phyloP scores from a whole-genome alignment of 2,113 vertebrate genomes.

The Tamias sibiricus region DNA sequence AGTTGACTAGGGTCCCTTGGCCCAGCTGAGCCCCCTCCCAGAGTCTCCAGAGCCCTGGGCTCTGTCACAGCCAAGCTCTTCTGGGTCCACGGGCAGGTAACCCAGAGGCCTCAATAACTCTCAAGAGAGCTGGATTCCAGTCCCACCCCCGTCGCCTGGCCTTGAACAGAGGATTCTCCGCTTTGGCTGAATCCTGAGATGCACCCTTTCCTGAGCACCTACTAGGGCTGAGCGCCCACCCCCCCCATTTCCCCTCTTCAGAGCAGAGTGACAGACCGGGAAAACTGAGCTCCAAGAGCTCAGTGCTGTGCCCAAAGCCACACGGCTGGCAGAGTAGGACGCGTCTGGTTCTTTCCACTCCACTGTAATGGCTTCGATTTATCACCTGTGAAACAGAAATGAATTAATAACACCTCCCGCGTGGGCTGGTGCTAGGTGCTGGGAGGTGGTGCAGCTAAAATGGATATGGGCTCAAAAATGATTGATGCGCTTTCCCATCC shows the following conservation, averaged over 20 bases:
- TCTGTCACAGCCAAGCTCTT: background rate
- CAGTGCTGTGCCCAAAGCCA: background rate
- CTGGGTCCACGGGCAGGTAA: background rate
- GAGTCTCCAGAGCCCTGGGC: background rate
- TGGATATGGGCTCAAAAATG: background rate
- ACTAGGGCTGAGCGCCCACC: background rate
- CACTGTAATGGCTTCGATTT: background rate
- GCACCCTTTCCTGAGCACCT: background rate
- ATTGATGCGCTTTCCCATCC: background rate
- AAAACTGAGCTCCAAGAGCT: conserved; percentile 42
- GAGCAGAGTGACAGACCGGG: background rate
- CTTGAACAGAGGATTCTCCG: background rate
- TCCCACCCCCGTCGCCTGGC: background rate
- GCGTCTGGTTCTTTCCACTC: conserved; percentile 12
- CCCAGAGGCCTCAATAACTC: background rate
- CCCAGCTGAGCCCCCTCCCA: background rate
- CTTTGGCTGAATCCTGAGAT: background rate
- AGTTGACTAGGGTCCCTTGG: background rate
- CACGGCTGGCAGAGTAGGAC: background rate
- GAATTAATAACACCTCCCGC: background rate
- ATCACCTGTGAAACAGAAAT: conserved; percentile 58
- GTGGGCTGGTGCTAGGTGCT: background rate
- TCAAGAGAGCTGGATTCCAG: background rate
- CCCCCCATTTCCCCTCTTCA: background rate
- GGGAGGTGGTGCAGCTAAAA: background rate